A percentile compares a stretch with the other conserved stretches of the same genome.
These are phyloP conservation scores for Tridacna gigas DNA, from an alignment of 2,888 invertebrate genomes.

Conservation along the genomic window DNA sequence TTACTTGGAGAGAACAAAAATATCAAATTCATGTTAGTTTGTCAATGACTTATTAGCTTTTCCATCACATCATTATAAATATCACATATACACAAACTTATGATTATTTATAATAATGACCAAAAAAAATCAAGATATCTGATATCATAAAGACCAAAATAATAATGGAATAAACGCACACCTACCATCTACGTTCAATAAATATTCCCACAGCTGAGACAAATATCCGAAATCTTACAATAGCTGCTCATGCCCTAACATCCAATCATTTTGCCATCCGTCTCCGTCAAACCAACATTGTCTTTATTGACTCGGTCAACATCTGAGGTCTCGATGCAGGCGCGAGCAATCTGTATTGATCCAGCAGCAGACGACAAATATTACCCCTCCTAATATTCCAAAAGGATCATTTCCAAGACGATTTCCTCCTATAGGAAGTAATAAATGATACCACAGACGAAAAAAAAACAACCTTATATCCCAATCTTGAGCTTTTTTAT, in stretches of 20 bases:
- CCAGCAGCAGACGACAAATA: constrained; percentile 22
- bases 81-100: too few species aligned
- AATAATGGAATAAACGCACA: background rate
- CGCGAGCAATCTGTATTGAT: constrained; percentile 27
- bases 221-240: constrained; percentile 17
- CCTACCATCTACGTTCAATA: background rate
- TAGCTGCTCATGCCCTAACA: constrained; percentile 21
- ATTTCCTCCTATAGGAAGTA: constrained; percentile 1
- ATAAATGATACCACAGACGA: background rate
- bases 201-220: background rate
- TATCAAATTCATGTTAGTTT: too few species aligned
- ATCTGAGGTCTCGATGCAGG: background rate
- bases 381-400: constrained; percentile 12
- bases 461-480: background rate
- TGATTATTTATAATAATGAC: too few species aligned
- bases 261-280: constrained; percentile 41
- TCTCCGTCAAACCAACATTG: constrained; percentile 38
- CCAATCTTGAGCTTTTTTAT: background rate
- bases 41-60: too few species aligned
- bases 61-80: too few species aligned
- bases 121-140: too few species aligned
- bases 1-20: too few species aligned
- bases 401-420: constrained; percentile 9
- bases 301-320: constrained; percentile 39
- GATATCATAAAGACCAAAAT: too few species aligned